Evolutionary conservation across 2,888 invertebrate species (phyloP), one percentile per base, ranked within the genome.

Genomic region (Trissoscelio sp.): DNA sequence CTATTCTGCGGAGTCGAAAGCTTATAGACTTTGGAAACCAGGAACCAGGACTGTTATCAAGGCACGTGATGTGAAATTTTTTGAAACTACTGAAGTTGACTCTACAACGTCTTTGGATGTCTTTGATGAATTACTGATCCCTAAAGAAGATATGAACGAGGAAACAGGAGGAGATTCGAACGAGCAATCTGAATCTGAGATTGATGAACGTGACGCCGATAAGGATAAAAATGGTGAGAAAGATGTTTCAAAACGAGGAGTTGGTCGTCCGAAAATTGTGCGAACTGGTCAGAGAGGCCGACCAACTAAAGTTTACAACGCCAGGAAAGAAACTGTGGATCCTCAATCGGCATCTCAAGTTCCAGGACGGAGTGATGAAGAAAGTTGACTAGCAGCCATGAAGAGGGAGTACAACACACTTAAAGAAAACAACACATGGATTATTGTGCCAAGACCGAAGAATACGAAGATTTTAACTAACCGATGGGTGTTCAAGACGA

Each of bases 321-420:
- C 6, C 4, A 6, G 4, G 6, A 28, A 28, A 28, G 28, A 28
- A 28, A 6, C 3, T 5, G 11, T 42, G 7, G 72, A 66, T 44
- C 82, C 82, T 0, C 9, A 16, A 14, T 58, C 58, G 6, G 18
- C 51, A 12, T 34, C 72, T 51, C 60, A 84, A 72, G 22, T 69
- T 14, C 44, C 57, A 7, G 34, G 46, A 11, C 20, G 83, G 20
- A n/a, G 18, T 9, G 82, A 80, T 7, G 6, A 18, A 46, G 11
- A 79, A 6, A 7, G 1, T 20, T 84, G 83, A 79, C 79, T 82
- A 80, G 16, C 53, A 11, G 83, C 83, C n/a, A 85, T 85, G 79
- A 39, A 72, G 7, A 58, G 12, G 9, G 83, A 85, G 24, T 77
- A 74, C 39, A 48, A 84, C n/a, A 67, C 83, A 0, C 64, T 86